Evolutionary conservation across 2,888 invertebrate genomes (phyloP), one percentile per base, ranked within the genome.

Genomic region (Euclidia mi): DNA sequence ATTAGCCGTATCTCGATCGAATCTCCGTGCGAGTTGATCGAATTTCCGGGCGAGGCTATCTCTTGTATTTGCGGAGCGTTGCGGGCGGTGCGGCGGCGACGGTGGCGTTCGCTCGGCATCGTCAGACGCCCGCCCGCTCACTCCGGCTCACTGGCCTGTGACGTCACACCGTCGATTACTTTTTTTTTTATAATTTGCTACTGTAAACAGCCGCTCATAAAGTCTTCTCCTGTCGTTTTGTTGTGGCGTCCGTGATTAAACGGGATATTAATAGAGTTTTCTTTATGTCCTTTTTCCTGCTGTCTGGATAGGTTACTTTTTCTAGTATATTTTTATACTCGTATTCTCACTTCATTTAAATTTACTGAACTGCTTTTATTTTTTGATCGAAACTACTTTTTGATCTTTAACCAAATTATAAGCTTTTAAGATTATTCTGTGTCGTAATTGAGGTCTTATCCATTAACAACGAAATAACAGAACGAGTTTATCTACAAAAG

Each of bases 1-100:
- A 93, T 91, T 91, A 93, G 88, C 87, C 88, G 84, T 88, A 91
- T 92, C 91, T 91, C 91, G 90, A 92, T 93, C 83, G 90, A 89
- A 92, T 92, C 89, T 90, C 90, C 84, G 88, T 86, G 85, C 87
- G 86, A 86, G 90, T 88, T 92, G 92, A 93, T 93, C 92, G 92
- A 92, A 92, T 92, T 93, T 91, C 91, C 92, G 90, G 85, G 72
- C 87, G 84, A 82, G 82, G 88, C 88, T 89, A 89, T 89, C 88
- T 85, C 82, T 85, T 87, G 89, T 92, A 89, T 92, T 92, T 91
- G 91, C 86, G 78, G 79, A 90, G 87, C 84, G 84, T 79, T 88
- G 89, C 82, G 83, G 86, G 81, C 77, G 81, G 77, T 71, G 77
- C 80, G 66, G n/a, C n/a, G n/a, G n/a, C n/a, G n/a, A 25, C 20